Conservation (phyloP, 2,113 vertebrate genomes). For the Brachirus orientalis region DNA sequence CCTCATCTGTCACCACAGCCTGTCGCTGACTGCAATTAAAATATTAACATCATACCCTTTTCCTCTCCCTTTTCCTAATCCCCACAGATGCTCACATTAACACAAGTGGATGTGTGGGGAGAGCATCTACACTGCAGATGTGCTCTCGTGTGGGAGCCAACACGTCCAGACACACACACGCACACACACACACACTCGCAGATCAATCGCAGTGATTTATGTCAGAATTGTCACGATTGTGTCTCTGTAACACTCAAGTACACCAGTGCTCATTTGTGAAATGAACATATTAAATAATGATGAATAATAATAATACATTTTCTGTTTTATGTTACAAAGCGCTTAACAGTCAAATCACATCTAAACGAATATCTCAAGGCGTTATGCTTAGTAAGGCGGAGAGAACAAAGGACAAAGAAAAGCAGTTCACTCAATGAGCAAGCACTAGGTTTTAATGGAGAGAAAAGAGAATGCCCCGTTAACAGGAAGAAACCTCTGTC, state of each 20-base stretch:
- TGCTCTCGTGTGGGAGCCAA: slow-evolving; percentile 1
- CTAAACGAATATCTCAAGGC: too few species aligned
- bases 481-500: too few species aligned
- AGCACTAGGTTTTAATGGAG: too few species aligned
- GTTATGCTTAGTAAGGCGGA: too few species aligned
- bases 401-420: too few species aligned
- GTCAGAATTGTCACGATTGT: slow-evolving; percentile 15
- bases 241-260: slow-evolving; percentile 1
- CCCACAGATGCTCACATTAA: slow-evolving; percentile 61
- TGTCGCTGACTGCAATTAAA: slow-evolving; percentile 67
- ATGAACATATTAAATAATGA: too few species aligned
- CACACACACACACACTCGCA: slow-evolving; percentile 4
- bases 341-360: too few species aligned
- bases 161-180: neutral
- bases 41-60: slow-evolving; percentile 77
- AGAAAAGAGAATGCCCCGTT: too few species aligned
- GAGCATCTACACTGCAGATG: slow-evolving; percentile 40
- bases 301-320: too few species aligned
- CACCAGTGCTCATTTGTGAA: too few species aligned
- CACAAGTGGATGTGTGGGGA: slow-evolving; percentile 44
- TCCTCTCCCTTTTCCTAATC: slow-evolving; percentile 56
- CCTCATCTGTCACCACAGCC: slow-evolving; percentile 69
- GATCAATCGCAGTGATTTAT: slow-evolving; percentile 15
- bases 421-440: too few species aligned
- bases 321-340: too few species aligned